A percentile compares a stretch with the other conserved stretches of the same genome.
These are phyloP conservation scores for Autographa gamma DNA, from an alignment of 2,888 invertebrate species.

Conservation along the genomic window DNA sequence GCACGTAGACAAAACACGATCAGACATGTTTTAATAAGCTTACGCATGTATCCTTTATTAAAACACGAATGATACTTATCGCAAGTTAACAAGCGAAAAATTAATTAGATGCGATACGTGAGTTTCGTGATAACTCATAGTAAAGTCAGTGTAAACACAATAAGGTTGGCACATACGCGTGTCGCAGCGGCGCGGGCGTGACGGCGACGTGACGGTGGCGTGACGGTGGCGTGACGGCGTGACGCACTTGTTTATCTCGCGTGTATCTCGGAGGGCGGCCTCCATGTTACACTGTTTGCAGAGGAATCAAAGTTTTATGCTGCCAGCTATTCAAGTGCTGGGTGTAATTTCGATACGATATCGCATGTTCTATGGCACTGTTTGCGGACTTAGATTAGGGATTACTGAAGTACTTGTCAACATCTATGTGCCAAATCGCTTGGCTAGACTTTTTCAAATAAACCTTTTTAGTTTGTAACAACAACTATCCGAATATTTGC, in stretches of 20 bases:
- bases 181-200: background rate
- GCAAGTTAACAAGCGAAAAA: slow-evolving; percentile 69
- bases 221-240: slow-evolving; percentile 22
- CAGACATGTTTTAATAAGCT: slow-evolving; percentile 30
- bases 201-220: background rate
- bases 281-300: slow-evolving; percentile 18
- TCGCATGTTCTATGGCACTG: background rate
- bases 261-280: slow-evolving; percentile 12
- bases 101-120: slow-evolving; percentile 75
- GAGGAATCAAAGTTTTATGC: slow-evolving; percentile 35
- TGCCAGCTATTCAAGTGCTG: slow-evolving; percentile 24
- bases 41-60: slow-evolving; percentile 63
- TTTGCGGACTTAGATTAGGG: slow-evolving; percentile 2
- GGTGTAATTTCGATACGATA: slow-evolving; percentile 6
- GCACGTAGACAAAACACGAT: slow-evolving; percentile 28
- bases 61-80: slow-evolving; percentile 69
- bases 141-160: slow-evolving; percentile 69
- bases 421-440: background rate
- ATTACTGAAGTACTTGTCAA: background rate
- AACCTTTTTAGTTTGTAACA: background rate
- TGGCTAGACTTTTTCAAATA: background rate
- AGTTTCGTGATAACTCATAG: slow-evolving; percentile 73
- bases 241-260: slow-evolving; percentile 61
- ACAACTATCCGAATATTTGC: no score
- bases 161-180: slow-evolving; percentile 58